Percentiles rank a stretch among this genome's conserved stretches.
Conservation (phyloP, 1,140 invertebrate genomes). For the Bombus ignitus region DNA sequence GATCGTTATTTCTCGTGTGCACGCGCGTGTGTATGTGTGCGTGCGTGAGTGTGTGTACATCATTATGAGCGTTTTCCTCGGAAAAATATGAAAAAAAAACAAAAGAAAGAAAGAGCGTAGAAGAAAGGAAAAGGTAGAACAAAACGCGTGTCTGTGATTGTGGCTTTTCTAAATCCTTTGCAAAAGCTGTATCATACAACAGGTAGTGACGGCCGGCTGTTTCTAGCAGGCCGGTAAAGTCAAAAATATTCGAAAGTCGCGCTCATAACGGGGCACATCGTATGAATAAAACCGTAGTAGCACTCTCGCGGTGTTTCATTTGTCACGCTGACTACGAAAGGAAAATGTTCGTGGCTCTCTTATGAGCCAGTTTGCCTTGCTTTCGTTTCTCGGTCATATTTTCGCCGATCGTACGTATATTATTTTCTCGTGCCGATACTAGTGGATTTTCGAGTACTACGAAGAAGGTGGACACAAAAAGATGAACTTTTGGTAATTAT, state of each 20-base stretch:
- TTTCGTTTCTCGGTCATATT: neutral
- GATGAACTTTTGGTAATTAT: neutral
- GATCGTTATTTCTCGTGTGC: conserved; percentile 23
- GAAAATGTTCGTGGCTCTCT: neutral
- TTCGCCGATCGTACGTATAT: neutral
- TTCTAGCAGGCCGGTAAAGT: neutral
- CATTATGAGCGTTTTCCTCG: neutral
- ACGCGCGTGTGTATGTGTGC: neutral
- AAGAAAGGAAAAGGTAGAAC: neutral
- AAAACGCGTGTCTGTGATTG: neutral
- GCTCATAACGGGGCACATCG: neutral
- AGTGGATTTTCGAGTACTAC: neutral
- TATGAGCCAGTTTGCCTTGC: neutral
- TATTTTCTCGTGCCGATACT: neutral
- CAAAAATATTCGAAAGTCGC: conserved; percentile 2
- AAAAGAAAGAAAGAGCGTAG: neutral
- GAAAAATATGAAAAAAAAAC: neutral
- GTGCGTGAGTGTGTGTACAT: neutral
- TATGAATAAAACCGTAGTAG: neutral
- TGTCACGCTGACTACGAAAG: neutral
- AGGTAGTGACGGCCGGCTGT: neutral
- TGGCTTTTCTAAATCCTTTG: conserved; percentile 20
- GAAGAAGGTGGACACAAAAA: too few relatives aligned
- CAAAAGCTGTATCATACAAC: neutral
- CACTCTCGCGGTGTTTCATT: conserved; percentile 8